These are phyloP conservation scores for Hoplostethus atlanticus DNA, from an alignment of 2,797 vertebrate genomes.

Conservation along the genomic window DNA sequence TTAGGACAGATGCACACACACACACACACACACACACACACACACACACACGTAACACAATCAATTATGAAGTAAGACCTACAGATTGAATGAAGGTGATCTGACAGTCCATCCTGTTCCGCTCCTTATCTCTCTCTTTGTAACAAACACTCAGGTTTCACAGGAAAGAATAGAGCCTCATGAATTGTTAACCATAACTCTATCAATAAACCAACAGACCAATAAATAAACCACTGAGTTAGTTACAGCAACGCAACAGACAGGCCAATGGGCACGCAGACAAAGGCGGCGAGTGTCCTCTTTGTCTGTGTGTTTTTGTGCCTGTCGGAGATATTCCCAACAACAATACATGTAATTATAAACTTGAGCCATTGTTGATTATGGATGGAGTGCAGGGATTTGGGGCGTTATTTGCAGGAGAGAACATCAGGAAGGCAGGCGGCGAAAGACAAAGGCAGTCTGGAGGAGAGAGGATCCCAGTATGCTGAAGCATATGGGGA, in stretches of 20 bases:
- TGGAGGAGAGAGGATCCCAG: conserved; percentile 68
- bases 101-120: conserved; percentile 39
- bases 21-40: conserved; percentile 5
- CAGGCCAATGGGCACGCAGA: conserved; percentile 35
- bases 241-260: conserved; percentile 64
- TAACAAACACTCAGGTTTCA: conserved; percentile 55
- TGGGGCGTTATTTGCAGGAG: conserved; percentile 57
- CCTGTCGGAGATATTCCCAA: conserved; percentile 58
- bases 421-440: conserved; percentile 55
- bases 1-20: conserved; percentile 27
- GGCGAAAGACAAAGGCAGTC: conserved; percentile 71
- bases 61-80: conserved; percentile 55
- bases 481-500: conserved; percentile 73
- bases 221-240: conserved; percentile 78
- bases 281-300: conserved; percentile 29
- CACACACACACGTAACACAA: conserved; percentile 29
- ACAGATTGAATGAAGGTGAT: conserved; percentile 58
- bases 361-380: conserved; percentile 67
- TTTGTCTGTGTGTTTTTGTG: conserved; percentile 64
- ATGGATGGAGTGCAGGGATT: conserved; percentile 57
- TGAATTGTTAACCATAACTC: conserved; percentile 65
- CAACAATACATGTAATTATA: conserved; percentile 64
- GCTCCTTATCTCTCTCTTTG: conserved; percentile 16
- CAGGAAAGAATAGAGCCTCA: conserved; percentile 54
- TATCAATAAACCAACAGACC: conserved; percentile 77